Evolutionary conservation across 2,113 vertebrate species (phyloP).

Genomic region (Phrynocephalus versicolor): DNA sequence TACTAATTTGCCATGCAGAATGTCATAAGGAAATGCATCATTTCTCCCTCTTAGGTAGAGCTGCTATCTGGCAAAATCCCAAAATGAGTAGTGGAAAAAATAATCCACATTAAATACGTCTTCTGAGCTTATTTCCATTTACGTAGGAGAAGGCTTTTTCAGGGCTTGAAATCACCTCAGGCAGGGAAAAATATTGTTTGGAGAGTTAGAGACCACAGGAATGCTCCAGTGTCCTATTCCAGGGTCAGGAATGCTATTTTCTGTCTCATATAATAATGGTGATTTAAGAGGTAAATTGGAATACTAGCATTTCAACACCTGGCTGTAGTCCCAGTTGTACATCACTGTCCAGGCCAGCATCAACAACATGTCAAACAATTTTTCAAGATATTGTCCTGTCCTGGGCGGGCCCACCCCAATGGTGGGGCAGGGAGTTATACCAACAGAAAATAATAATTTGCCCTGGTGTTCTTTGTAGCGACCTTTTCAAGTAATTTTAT

Average conservation of each 20-base stretch:
- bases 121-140: conserved; percentile 33
- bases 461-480: background rate
- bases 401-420: background rate
- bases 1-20: background rate
- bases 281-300: conserved; percentile 42
- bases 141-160: conserved; percentile 48
- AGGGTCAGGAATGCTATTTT: background rate
- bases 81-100: conserved; percentile 45
- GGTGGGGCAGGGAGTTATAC: background rate
- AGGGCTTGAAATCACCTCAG: conserved; percentile 35
- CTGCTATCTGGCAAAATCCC: conserved; percentile 9
- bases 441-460: conserved; percentile 19
- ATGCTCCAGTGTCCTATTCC: conserved; percentile 40
- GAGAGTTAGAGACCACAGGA: conserved; percentile 57
- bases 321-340: background rate
- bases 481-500: background rate
- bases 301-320: conserved; percentile 2
- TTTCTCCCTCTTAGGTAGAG: conserved; percentile 39
- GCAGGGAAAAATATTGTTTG: conserved; percentile 54
- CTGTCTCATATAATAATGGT: background rate
- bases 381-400: background rate
- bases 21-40: conserved; percentile 26
- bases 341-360: background rate
- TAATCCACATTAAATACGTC: conserved; percentile 40
- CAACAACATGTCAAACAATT: background rate